phyloP scores from a whole-genome alignment of 1,140 invertebrate species.

The Bactericera cockerelli region DNA sequence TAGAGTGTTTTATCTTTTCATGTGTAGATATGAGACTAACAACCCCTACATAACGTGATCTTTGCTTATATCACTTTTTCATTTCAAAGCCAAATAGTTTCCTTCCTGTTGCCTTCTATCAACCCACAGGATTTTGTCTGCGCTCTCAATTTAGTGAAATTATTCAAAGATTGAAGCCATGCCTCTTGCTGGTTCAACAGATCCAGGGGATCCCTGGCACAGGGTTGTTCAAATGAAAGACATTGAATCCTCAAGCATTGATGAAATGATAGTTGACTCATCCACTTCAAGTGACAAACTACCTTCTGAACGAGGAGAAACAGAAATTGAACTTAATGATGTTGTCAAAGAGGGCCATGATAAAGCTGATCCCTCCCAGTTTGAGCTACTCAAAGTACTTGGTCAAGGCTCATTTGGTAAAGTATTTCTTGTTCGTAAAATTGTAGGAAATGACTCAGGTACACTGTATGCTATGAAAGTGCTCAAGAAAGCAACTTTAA shows the following conservation, averaged over 20 bases:
- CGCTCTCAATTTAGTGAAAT: too few relatives aligned
- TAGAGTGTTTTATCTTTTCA: background rate
- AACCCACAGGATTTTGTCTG: too few relatives aligned
- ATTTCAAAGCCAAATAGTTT: too few relatives aligned
- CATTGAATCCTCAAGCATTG: conserved; percentile 11
- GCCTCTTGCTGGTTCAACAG: conserved; percentile 17
- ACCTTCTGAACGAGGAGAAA: conserved; percentile 22
- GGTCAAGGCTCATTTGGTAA: conserved; percentile 99
- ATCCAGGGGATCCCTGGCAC: conserved; percentile 18
- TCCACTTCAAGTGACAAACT: conserved; percentile 21
- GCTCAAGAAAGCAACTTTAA: conserved; percentile 93
- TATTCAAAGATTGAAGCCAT: conserved; percentile 12
- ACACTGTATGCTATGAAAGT: conserved; percentile 98
- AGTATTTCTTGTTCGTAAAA: conserved; percentile 92
- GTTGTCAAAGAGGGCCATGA: conserved; percentile 82
- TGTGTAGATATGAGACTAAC: background rate
- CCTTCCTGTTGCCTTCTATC: too few relatives aligned
- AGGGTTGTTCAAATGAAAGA: conserved; percentile 16
- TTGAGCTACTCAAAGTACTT: conserved; percentile 93
- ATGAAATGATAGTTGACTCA: conserved; percentile 25
- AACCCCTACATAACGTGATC: background rate
- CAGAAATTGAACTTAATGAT: conserved; percentile 77
- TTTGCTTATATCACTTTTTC: too few relatives aligned
- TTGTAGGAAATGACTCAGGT: conserved; percentile 77
- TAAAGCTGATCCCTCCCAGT: conserved; percentile 82